Conservation (phyloP, 2,888 invertebrate species). For the Flexamia atlantica region DNA sequence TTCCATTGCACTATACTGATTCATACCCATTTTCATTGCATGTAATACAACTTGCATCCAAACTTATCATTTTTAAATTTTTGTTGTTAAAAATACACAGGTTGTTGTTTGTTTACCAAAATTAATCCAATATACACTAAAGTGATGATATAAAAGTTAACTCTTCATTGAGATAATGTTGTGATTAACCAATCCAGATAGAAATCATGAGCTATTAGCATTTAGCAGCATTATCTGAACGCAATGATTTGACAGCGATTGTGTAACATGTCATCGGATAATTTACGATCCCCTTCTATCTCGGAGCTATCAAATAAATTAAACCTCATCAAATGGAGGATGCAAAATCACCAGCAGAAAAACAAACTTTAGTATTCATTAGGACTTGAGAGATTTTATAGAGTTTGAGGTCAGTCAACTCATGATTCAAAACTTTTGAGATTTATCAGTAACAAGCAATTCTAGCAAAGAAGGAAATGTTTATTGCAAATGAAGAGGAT, state of each 20-base stretch:
- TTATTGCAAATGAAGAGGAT: too few species aligned
- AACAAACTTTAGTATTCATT: slow-evolving; percentile 30
- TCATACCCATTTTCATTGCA: too few species aligned
- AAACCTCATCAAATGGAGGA: slow-evolving; percentile 2
- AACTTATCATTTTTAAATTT: too few species aligned
- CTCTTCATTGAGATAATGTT: not conserved
- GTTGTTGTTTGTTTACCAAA: too few species aligned
- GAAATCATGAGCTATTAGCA: not conserved
- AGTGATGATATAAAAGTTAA: too few species aligned
- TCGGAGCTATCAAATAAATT: slow-evolving; percentile 24
- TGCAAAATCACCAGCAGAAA: slow-evolving; percentile 11
- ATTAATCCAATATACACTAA: too few species aligned
- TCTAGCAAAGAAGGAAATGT: too few species aligned
- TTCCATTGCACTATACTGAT: too few species aligned
- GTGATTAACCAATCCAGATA: not conserved
- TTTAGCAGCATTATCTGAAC: not conserved
- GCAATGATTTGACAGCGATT: not conserved
- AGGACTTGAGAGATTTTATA: slow-evolving; percentile 4
- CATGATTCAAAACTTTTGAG: too few species aligned
- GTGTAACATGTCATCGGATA: slow-evolving; percentile 18
- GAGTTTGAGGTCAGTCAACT: slow-evolving; percentile 6
- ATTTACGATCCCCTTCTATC: slow-evolving; percentile 22
- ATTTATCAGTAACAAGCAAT: too few species aligned
- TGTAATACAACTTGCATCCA: too few species aligned
- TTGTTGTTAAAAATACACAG: too few species aligned